Evolutionary conservation across 2,113 vertebrate species (phyloP), one percentile per base, ranked within the genome.

Genomic region (Microcebus tavaratra): DNA sequence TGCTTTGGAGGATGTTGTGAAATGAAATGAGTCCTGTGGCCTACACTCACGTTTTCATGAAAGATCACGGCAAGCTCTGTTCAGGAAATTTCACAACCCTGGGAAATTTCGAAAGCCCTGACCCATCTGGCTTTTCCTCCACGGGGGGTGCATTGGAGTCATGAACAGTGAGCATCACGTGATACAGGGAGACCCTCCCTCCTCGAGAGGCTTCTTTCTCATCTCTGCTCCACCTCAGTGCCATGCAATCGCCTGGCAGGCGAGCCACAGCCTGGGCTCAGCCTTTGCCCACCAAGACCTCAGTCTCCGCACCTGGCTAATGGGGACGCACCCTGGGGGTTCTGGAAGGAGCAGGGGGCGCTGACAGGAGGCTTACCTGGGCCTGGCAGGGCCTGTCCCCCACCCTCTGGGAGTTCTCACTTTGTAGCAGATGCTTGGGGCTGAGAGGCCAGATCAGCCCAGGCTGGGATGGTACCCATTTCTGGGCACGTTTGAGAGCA

Each of bases 41-140:
- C 67, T 23, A 5, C n/a, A 68, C 34, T 73, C 90, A 73, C 9
- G 0, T 36, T 91, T 85, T 57, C 65, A 92, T 94, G 45, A 63
- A 90, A 55, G 79, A 84, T 68, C 39, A 67, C 61, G 86, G 79
- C 68, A 68, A 86, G 25, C 34, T 63, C 88, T 72, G 42, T 82
- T 94, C 18, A 87, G 79, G 27, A 53, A 80, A 89, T 91, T 82
- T 83, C 82, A 79, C 75, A 86, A 72, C 50, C 45, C 45, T 45
- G 45, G 45, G 45, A 45, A 45, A 45, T 45, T 45, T 45, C 45
- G 1, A 45, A 91, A 76, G 79, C 27, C 61, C 57, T 80, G 50
- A 45, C 18, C 68, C 80, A 85, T 53, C 61, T 85, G 81, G 55
- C 78, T 80, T 75, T 90, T 67, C 61, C 48, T 87, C n/a, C 15